These are phyloP conservation scores for Actinostola sp. DNA, from an alignment of 92 coral and sea anemone genomes.

Conservation along the genomic window DNA sequence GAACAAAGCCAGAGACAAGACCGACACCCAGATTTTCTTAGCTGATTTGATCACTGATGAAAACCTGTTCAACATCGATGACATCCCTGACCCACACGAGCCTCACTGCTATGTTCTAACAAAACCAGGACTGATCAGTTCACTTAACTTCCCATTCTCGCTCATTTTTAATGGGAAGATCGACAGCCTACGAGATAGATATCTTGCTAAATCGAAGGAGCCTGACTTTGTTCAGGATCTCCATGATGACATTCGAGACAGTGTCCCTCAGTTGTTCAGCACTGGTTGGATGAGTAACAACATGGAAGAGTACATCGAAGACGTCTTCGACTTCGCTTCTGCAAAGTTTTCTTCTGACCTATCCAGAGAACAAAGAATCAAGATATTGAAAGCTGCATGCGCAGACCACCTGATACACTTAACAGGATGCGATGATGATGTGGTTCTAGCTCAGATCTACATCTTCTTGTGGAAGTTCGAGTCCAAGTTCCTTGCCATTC, in stretches of 20 bases:
- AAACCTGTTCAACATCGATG: constrained; percentile 39
- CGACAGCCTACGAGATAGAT: constrained; percentile 28
- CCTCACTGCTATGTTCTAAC: constrained; percentile 32
- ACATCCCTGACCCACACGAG: constrained; percentile 51
- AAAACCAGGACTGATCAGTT: constrained; percentile 18
- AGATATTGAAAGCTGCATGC: constrained; percentile 49
- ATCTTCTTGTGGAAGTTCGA: constrained; percentile 51
- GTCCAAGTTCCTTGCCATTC: constrained; percentile 21
- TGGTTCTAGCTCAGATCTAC: constrained; percentile 33
- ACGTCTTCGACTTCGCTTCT: constrained; percentile 41
- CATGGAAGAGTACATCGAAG: constrained; percentile 44
- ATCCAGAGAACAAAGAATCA: constrained; percentile 34
- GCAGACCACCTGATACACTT: constrained; percentile 25
- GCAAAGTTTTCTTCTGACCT: constrained; percentile 29
- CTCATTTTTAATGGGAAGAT: constrained; percentile 60
- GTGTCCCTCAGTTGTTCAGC: constrained; percentile 26
- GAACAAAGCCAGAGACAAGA: constrained; percentile 7
- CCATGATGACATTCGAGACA: constrained; percentile 11
- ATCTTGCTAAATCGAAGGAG: constrained; percentile 13
- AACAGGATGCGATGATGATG: constrained; percentile 7
- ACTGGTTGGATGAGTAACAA: constrained; percentile 28
- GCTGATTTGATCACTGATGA: constrained; percentile 38
- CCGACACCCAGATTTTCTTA: constrained; percentile 2
- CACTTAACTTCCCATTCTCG: constrained; percentile 71
- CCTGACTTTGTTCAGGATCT: constrained; percentile 31